These are phyloP conservation scores for Anthopleura sola DNA, from an alignment of 64 coral and sea anemone genomes.

Conservation along the genomic window DNA sequence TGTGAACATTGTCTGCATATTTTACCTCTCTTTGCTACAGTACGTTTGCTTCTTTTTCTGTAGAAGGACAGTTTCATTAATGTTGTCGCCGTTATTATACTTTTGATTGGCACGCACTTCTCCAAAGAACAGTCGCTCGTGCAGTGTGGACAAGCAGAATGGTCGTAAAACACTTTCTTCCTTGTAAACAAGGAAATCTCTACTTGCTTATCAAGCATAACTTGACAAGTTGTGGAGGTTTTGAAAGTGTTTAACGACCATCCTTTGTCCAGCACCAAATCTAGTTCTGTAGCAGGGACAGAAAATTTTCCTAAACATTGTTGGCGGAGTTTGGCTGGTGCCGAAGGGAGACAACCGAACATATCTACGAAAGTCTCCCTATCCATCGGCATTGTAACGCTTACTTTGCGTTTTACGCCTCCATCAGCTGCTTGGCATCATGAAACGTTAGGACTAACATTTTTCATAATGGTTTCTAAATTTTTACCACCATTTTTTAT, in stretches of 20 bases:
- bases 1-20: too few relatives aligned
- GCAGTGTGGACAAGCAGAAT: constrained; percentile 15
- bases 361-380: background rate
- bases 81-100: too few relatives aligned
- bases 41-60: too few relatives aligned
- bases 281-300: constrained; percentile 24
- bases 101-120: too few relatives aligned
- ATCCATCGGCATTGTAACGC: background rate
- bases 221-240: constrained; percentile 43
- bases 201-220: constrained; percentile 32
- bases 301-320: too few relatives aligned
- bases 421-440: background rate
- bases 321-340: background rate
- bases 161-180: constrained; percentile 53
- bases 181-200: constrained; percentile 26
- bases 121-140: too few relatives aligned
- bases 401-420: background rate
- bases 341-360: background rate
- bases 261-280: constrained; percentile 21
- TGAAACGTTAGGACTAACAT: too few relatives aligned
- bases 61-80: too few relatives aligned
- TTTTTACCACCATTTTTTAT: too few relatives aligned
- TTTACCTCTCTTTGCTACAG: too few relatives aligned
- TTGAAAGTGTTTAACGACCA: constrained; percentile 59
- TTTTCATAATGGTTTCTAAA: too few relatives aligned